Evolutionary conservation across 1,140 invertebrate genomes (phyloP).

Genomic region (Aphis gossypii): DNA sequence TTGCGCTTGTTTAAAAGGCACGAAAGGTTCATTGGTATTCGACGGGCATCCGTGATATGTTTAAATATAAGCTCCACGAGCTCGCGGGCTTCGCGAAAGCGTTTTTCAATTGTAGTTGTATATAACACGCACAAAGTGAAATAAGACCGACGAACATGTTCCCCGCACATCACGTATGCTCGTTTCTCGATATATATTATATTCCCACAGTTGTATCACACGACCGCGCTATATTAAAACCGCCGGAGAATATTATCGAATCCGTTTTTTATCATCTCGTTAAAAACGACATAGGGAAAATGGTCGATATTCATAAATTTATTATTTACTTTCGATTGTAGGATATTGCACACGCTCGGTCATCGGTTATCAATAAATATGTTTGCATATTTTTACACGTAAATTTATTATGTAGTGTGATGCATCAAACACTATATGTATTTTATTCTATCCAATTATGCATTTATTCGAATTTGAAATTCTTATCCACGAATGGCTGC

Average conservation of each 20-base stretch:
- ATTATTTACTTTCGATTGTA: neutral
- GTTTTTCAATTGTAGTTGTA: neutral
- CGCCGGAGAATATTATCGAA: neutral
- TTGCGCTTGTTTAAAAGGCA: slow-evolving; percentile 3
- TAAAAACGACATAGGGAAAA: neutral
- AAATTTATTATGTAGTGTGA: too few relatives aligned
- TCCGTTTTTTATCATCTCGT: neutral
- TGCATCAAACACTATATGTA: too few relatives aligned
- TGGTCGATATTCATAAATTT: neutral
- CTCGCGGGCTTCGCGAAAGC: neutral
- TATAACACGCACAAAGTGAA: neutral
- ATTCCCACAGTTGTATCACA: neutral
- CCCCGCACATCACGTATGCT: neutral
- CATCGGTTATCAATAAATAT: neutral
- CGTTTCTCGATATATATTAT: neutral
- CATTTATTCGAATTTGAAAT: too few relatives aligned
- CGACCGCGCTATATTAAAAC: neutral
- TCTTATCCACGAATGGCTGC: too few relatives aligned
- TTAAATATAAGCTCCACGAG: neutral
- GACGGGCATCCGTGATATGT: neutral
- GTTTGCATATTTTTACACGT: neutral
- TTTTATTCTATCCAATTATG: too few relatives aligned
- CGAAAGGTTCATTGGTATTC: slow-evolving; percentile 41
- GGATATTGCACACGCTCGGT: neutral
- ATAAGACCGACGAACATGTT: neutral